These are phyloP conservation scores for Anhinga anhinga DNA, from an alignment of 2,113 vertebrate species.

Conservation along the genomic window DNA sequence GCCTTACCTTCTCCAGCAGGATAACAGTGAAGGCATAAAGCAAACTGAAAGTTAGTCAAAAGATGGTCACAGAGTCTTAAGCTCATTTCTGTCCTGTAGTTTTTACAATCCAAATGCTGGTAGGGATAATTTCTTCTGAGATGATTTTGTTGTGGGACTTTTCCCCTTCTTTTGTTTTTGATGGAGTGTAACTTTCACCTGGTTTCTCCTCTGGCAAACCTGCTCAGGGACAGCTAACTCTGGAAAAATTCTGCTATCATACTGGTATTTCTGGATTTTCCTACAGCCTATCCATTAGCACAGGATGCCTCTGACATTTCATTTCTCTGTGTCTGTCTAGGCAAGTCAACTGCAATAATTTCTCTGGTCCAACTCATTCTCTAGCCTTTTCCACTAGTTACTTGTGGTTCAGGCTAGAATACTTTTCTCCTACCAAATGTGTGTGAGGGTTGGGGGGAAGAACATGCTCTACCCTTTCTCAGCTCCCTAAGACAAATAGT, in stretches of 20 bases:
- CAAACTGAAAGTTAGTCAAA: background rate
- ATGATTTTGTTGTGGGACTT: background rate
- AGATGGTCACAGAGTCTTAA: background rate
- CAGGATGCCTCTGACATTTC: background rate
- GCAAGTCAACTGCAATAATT: background rate
- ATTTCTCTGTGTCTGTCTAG: background rate
- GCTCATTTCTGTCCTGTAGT: background rate
- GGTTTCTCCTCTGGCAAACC: background rate
- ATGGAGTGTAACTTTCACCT: background rate
- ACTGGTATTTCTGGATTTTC: conserved; percentile 24
- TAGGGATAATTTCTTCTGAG: background rate
- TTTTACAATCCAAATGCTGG: background rate
- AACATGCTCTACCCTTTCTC: background rate
- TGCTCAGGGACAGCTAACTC: background rate
- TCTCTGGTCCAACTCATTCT: background rate
- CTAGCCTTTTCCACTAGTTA: background rate
- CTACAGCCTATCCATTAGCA: background rate
- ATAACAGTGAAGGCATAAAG: background rate
- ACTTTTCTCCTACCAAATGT: background rate
- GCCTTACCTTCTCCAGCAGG: background rate
- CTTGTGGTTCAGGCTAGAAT: background rate
- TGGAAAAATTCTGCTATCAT: background rate
- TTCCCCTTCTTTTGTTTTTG: background rate
- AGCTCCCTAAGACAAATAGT: background rate
- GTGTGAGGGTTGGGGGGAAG: fast-evolving